Conservation (phyloP, 2,888 invertebrate species). For the Lordiphosa andalusiaca region DNA sequence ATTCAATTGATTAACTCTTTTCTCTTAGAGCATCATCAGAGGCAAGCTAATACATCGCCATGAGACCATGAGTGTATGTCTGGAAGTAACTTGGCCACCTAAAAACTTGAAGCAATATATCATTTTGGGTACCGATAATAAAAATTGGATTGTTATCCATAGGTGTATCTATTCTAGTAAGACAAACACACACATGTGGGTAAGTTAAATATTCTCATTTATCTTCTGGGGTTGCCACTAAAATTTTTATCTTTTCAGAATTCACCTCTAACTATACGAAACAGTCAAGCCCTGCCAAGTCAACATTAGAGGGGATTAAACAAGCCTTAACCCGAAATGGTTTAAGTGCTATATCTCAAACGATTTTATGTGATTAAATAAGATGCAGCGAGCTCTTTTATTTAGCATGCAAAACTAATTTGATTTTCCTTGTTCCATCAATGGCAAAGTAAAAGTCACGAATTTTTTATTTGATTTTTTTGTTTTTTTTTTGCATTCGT, state of each 20-base stretch:
- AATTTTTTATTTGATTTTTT: constrained; percentile 23
- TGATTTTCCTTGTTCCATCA: constrained; percentile 23
- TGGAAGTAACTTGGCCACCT: background rate
- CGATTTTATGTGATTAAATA: constrained; percentile 1
- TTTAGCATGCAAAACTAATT: constrained; percentile 40
- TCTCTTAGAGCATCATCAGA: background rate
- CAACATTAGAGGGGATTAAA: background rate
- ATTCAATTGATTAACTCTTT: background rate
- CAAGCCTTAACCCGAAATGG: background rate
- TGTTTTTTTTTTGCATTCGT: constrained; percentile 19
- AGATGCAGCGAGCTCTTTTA: background rate
- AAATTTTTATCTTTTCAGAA: background rate
- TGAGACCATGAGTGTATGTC: background rate
- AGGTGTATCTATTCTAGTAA: background rate
- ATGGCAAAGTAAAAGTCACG: constrained; percentile 37
- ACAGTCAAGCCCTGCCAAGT: background rate
- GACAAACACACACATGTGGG: background rate
- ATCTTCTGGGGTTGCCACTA: too few species aligned
- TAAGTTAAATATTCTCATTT: background rate
- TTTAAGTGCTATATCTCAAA: background rate
- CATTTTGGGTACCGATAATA: constrained; percentile 7
- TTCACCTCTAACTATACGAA: background rate
- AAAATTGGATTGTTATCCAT: constrained; percentile 8
- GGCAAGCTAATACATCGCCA: constrained; percentile 7
- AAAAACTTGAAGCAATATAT: background rate